phyloP scores from a whole-genome alignment of 1,140 invertebrate species.

The Psix sp. region DNA sequence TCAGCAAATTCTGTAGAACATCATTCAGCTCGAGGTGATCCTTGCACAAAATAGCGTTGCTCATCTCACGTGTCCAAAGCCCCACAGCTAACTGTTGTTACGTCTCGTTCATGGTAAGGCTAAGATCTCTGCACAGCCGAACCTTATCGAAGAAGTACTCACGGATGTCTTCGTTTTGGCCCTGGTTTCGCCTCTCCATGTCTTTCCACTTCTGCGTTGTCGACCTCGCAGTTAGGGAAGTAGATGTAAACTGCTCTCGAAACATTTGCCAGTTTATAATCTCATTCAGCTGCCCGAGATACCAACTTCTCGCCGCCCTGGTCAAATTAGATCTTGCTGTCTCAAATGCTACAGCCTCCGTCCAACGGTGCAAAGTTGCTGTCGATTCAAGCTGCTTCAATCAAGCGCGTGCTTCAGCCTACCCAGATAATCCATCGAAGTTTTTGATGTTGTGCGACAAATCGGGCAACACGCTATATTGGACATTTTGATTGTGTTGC shows the following conservation, averaged over 20 bases:
- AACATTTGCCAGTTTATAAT: background rate
- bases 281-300: background rate
- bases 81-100: conserved; percentile 9
- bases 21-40: background rate
- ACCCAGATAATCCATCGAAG: conserved; percentile 3
- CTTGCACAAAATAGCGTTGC: conserved; percentile 4
- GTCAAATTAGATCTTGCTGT: conserved; percentile 12
- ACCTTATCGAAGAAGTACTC: conserved; percentile 33
- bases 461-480: conserved; percentile 16
- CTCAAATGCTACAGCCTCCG: conserved; percentile 9
- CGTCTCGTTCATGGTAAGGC: background rate
- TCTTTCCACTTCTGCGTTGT: conserved; percentile 10
- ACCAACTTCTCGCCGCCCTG: conserved; percentile 7
- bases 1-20: background rate
- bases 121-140: conserved; percentile 14
- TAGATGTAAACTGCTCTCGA: background rate
- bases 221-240: background rate
- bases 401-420: background rate
- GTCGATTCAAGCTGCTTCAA: conserved; percentile 21
- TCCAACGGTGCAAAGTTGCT: conserved; percentile 17
- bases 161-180: background rate
- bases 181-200: background rate
- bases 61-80: conserved; percentile 4
- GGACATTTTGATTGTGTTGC: background rate
- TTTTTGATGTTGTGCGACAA: conserved; percentile 13